Conservation (phyloP, 2,888 invertebrate genomes). For the Epirrita christyi region DNA sequence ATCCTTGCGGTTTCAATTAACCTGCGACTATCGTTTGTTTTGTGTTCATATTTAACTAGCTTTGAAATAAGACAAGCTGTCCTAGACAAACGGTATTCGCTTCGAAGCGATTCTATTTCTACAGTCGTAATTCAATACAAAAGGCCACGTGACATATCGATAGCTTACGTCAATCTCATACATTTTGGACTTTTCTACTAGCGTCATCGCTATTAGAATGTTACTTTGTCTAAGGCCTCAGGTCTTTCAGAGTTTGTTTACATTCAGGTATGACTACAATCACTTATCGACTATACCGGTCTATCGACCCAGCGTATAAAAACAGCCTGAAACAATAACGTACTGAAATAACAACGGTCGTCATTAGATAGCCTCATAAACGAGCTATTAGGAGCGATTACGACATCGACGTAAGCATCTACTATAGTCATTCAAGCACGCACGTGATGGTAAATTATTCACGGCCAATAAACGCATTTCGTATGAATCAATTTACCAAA, state of each 20-base stretch:
- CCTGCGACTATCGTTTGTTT: too few species aligned
- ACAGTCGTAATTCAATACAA: too few species aligned
- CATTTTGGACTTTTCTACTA: too few species aligned
- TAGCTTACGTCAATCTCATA: too few species aligned
- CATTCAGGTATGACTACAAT: not conserved
- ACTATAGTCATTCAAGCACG: constrained; percentile 13
- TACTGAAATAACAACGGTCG: constrained; percentile 37
- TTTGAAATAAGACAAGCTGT: constrained; percentile 19
- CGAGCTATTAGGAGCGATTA: constrained; percentile 26
- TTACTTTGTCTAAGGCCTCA: too few species aligned
- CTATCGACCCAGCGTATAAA: constrained; percentile 26
- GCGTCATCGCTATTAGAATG: too few species aligned
- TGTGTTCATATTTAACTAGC: not conserved
- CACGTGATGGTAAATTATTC: constrained; percentile 21
- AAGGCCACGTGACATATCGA: too few species aligned
- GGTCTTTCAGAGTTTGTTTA: not conserved
- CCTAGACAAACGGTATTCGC: too few species aligned
- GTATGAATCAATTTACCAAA: constrained; percentile 12
- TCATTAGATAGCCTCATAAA: constrained; percentile 31
- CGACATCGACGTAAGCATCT: constrained; percentile 20
- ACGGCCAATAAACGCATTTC: constrained; percentile 23
- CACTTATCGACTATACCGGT: constrained; percentile 5
- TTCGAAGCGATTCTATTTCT: too few species aligned
- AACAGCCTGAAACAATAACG: constrained; percentile 33
- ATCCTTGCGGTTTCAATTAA: too few species aligned